Evolutionary conservation across 2,113 vertebrate genomes (phyloP), one percentile per base, ranked within the genome.

Genomic region (Sigmodon hispidus): DNA sequence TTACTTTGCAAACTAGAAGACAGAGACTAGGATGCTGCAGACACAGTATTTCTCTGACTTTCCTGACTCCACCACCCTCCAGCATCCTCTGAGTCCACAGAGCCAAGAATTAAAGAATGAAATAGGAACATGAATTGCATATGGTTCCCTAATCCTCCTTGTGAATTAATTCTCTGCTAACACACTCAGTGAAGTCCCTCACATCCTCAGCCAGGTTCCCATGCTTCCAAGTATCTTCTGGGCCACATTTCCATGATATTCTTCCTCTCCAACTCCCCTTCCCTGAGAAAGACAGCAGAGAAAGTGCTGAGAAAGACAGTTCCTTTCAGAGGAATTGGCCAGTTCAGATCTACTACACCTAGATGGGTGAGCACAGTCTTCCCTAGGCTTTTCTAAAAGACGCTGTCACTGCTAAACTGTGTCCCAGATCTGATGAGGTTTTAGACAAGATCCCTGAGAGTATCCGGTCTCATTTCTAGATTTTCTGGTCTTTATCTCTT

Each of bases 391-490:
- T 43, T 86, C 48, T 26, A 34, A 1, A 83, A 83, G 45, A 87
- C 55, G 31, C 24, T 19, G 43, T 9, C 24, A 3, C 45, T 24
- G 5, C 43, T 83, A 73, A 26, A 85, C 65, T n/a, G 29, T 50
- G 50, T 36, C 48, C 15, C 26, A 45, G 55, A n/a, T 5, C 52
- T 52, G 26, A 8, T 43, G 77, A 85, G n/a, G 61, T 48, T 61
- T 79, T 40, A 90, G n/a, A 88, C 79, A 93, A 59, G 17, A 69
- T 26, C 36, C 50, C 79, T 69, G 55, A 83, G 95, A 95, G 90
- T 19, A 36, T n/a, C 48, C 55, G 24, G 10, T 48, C 61, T 77
- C 43, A 15, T 29, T 9, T 17, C 83, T 11, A 26, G 16, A 50
- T 65, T 90, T 75, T 40, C 59, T 69, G 72, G 65, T 91, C 93